phyloP scores from a whole-genome alignment of 2,797 vertebrate genomes.

The Sternarchorhynchus goeldii region DNA sequence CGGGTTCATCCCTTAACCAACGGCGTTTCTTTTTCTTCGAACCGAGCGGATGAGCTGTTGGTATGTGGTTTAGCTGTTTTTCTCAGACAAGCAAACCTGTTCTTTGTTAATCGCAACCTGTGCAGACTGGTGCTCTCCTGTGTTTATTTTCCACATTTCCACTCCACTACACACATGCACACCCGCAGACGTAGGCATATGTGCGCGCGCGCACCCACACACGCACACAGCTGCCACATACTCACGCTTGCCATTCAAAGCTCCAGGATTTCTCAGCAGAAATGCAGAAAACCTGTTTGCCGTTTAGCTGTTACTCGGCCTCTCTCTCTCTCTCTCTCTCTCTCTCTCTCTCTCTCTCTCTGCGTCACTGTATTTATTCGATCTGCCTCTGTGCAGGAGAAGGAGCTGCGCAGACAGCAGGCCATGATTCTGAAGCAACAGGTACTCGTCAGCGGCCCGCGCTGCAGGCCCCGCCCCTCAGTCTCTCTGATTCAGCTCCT shows the following conservation, averaged over 20 bases:
- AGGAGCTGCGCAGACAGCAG: constrained; percentile 90
- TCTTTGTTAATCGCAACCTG: constrained; percentile 44
- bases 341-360: constrained; percentile 17
- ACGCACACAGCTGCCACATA: constrained; percentile 24
- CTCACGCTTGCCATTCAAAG: constrained; percentile 47
- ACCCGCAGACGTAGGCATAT: neutral
- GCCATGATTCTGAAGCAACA: constrained; percentile 93
- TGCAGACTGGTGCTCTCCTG: constrained; percentile 13
- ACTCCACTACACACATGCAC: constrained; percentile 36
- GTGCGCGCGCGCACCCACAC: constrained; percentile 37
- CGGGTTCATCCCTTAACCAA: too few species aligned
- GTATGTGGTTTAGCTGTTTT: too few species aligned
- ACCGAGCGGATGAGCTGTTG: too few species aligned
- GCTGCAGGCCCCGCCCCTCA: neutral
- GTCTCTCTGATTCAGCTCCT: constrained; percentile 16
- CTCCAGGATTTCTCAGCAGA: constrained; percentile 25
- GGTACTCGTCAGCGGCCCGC: constrained; percentile 69
- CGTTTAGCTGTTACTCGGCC: constrained; percentile 30
- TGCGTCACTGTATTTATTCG: constrained; percentile 37
- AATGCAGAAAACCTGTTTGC: constrained; percentile 25
- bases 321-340: constrained; percentile 15
- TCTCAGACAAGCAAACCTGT: constrained; percentile 9
- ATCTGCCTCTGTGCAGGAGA: constrained; percentile 80
- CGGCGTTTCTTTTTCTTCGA: too few species aligned
- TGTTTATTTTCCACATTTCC: constrained; percentile 24